These are phyloP conservation scores for Ornithoptera alexandrae DNA, from an alignment of 2,888 invertebrate species.

Conservation along the genomic window DNA sequence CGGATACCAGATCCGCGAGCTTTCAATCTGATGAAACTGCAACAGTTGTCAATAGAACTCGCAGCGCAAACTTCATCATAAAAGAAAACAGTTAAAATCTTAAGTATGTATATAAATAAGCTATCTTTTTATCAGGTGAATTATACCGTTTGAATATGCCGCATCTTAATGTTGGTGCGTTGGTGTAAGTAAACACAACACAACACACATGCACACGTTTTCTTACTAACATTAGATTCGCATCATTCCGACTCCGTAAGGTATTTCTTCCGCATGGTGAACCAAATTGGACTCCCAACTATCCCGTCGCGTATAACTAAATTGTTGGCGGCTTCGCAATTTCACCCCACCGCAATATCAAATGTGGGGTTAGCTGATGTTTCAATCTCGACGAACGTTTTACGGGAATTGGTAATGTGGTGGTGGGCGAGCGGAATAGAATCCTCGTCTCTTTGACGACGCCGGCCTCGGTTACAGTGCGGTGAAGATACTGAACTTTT, in stretches of 20 bases:
- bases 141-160: too few species aligned
- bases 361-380: slow-evolving; percentile 10
- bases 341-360: slow-evolving; percentile 8
- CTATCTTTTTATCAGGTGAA: too few species aligned
- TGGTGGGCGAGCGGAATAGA: slow-evolving; percentile 6
- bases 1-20: too few species aligned
- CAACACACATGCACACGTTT: too few species aligned
- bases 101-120: too few species aligned
- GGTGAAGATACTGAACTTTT: background rate
- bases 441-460: slow-evolving; percentile 9
- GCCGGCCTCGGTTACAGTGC: background rate
- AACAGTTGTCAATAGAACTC: too few species aligned
- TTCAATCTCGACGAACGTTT: slow-evolving; percentile 10
- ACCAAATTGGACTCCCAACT: background rate
- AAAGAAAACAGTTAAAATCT: too few species aligned
- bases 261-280: slow-evolving; percentile 14
- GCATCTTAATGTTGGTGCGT: too few species aligned
- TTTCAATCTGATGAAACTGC: too few species aligned
- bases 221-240: slow-evolving; percentile 1
- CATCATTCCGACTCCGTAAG: background rate
- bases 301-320: background rate
- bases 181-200: too few species aligned
- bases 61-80: too few species aligned
- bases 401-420: background rate
- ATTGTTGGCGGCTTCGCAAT: slow-evolving; percentile 2